Evolutionary conservation across 1,140 invertebrate genomes (phyloP).

Genomic region (Magallana ariakensis): DNA sequence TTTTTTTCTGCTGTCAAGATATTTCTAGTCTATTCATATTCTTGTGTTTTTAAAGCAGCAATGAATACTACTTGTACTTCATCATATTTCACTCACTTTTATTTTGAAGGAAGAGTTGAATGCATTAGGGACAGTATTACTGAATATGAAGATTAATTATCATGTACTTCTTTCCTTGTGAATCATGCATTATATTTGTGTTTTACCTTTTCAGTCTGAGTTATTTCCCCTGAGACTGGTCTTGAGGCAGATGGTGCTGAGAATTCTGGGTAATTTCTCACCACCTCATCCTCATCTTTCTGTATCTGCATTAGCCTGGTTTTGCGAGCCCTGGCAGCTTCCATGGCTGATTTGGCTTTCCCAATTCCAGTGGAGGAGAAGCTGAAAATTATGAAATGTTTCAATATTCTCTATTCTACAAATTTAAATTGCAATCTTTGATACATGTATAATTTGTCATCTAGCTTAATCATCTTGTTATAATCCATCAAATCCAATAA

Average conservation of each 20-base stretch:
- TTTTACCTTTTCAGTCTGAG: slow-evolving; percentile 59
- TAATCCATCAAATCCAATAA: not conserved
- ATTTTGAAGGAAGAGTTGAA: too few species aligned
- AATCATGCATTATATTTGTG: too few species aligned
- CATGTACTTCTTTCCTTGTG: too few species aligned
- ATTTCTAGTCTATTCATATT: too few species aligned
- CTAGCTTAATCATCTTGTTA: not conserved
- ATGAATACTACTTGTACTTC: too few species aligned
- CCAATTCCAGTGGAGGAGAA: slow-evolving; percentile 62
- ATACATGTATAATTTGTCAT: not conserved
- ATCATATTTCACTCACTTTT: too few species aligned
- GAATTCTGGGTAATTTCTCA: slow-evolving; percentile 64
- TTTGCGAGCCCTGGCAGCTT: slow-evolving; percentile 63
- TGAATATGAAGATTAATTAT: too few species aligned
- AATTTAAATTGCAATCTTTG: too few species aligned
- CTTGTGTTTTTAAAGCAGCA: too few species aligned
- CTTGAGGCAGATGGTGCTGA: slow-evolving; percentile 47
- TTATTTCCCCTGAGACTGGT: slow-evolving; percentile 40
- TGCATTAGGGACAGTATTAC: too few species aligned
- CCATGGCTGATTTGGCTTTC: slow-evolving; percentile 72
- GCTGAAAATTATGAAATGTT: slow-evolving; percentile 44
- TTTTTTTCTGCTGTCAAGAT: too few species aligned
- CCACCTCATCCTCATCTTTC: slow-evolving; percentile 67
- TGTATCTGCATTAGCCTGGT: slow-evolving; percentile 63
- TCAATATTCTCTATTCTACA: not conserved